Base-by-base conservation (phyloP, 2,113 vertebrate genomes). In the Prochilodus magdalenae region DNA sequence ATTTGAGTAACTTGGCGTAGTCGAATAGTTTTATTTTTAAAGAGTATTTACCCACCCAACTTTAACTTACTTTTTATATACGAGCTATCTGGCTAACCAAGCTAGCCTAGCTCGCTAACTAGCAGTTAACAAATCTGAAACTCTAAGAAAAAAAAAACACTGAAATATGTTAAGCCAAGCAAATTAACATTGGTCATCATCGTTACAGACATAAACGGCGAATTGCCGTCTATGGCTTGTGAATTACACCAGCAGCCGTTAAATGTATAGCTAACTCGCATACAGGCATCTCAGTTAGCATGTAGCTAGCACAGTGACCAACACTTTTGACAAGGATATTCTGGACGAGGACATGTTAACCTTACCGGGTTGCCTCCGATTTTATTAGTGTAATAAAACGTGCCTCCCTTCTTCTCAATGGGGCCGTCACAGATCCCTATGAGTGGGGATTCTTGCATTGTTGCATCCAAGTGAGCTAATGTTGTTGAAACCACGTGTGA, bases 351-450 rank as follows among this genome's bases (percentile, higher is more conserved):
- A 36, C 33, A 36, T 44, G 40, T 44, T 44, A 30, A 0, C 49
- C 65, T 86, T 86, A 86, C 85, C 79, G 91, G 89, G 1, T 0
- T 26, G 0, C 90, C 93, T 1, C 93, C 93, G 0, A 91, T 77
- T 47, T 94, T 94, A 81, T 91, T 94, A 11, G 88, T 93, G n/a
- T 86, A 63, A 49, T 69, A 89, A 0, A 87, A 86, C 14, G 88
- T 59, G 73, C 88, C 10, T 8, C 67, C 30, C 3, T 66, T 75
- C 0, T 75, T 0, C 44, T 91, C 89, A 1, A 93, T 11, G 3
- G 86, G 80, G 26, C 87, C 92, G 2, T 94, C 93, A 78, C 86
- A 87, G 62, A 92, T 7, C 26, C 93, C 93, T 57, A 94, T 5
- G 44, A 94, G 87, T 0, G 74, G 57, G 0, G 0, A 0, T 16